Conservation (phyloP, 1,140 invertebrate species). For the Linepithema humile region DNA sequence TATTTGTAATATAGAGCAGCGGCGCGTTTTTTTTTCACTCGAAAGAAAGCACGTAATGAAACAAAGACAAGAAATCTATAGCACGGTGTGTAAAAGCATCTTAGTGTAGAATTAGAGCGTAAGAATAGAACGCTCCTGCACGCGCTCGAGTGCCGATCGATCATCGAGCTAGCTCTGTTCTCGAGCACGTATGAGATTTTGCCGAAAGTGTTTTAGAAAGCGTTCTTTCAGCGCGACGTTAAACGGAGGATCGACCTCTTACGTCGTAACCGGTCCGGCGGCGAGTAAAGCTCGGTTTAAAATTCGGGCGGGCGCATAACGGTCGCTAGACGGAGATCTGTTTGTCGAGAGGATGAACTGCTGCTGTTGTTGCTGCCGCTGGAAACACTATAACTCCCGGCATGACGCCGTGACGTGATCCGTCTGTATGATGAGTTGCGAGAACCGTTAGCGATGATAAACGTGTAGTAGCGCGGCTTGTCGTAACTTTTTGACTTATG, state of each 20-base stretch:
- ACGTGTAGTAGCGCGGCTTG: conserved; percentile 37
- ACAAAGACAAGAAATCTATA: neutral
- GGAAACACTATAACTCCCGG: conserved; percentile 28
- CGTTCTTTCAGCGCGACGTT: conserved; percentile 23
- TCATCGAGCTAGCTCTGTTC: conserved; percentile 34
- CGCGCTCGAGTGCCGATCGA: conserved; percentile 29
- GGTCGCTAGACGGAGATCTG: conserved; percentile 56
- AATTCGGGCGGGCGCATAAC: conserved; percentile 41
- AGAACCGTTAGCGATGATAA: conserved; percentile 54
- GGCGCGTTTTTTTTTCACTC: neutral
- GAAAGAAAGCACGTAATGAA: neutral
- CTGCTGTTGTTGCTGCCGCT: neutral
- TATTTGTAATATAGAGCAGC: too few species aligned
- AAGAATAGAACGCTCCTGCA: conserved; percentile 19
- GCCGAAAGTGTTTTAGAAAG: conserved; percentile 51
- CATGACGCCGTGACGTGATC: conserved; percentile 55
- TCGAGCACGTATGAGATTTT: conserved; percentile 38
- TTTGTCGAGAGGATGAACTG: conserved; percentile 64
- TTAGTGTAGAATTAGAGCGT: conserved; percentile 43
- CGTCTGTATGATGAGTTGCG: conserved; percentile 61
- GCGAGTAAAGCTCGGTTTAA: conserved; percentile 50
- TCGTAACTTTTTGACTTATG: conserved; percentile 65
- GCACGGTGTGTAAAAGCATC: conserved; percentile 3
- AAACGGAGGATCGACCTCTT: conserved; percentile 50
- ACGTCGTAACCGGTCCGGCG: neutral